These are phyloP conservation scores for Tenthredo scrophulariae DNA, from an alignment of 2,888 invertebrate species.

Conservation along the genomic window DNA sequence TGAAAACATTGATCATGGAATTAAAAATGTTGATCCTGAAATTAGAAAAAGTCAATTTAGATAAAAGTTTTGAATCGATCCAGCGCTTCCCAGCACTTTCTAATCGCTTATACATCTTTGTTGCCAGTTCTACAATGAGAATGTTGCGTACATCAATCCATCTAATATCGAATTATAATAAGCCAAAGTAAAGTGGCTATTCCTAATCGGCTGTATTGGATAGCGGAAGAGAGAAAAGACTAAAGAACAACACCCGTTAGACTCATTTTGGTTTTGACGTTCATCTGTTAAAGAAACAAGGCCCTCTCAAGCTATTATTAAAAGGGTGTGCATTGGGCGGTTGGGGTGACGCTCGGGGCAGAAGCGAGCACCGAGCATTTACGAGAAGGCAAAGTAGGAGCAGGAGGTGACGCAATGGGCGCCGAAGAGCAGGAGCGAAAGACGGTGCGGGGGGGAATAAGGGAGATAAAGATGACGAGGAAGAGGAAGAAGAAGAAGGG, in stretches of 20 bases:
- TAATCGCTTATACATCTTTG: background rate
- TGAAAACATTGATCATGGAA: no score
- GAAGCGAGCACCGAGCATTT: slow-evolving; percentile 40
- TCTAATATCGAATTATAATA: background rate
- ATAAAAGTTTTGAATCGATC: slow-evolving; percentile 19
- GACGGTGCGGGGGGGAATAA: background rate
- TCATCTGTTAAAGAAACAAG: slow-evolving; percentile 70
- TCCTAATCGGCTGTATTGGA: background rate
- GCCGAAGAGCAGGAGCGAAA: slow-evolving; percentile 16
- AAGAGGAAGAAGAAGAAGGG: slow-evolving; percentile 46
- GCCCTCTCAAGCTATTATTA: slow-evolving; percentile 71
- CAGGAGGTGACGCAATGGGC: slow-evolving; percentile 45
- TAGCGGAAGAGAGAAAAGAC: background rate
- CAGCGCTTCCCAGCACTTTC: background rate
- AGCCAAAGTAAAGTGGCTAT: background rate
- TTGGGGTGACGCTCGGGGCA: slow-evolving; percentile 45
- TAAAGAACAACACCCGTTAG: slow-evolving; percentile 23
- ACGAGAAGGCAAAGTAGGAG: slow-evolving; percentile 45
- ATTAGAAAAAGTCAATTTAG: no score
- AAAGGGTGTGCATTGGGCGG: slow-evolving; percentile 59
- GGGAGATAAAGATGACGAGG: slow-evolving; percentile 56
- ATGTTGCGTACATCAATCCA: background rate
- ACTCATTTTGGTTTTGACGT: slow-evolving; percentile 56
- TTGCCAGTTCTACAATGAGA: background rate
- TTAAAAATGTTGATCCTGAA: no score